Percentiles rank a stretch among this genome's conserved stretches.
Evolutionary conservation across 2,888 invertebrate species (phyloP).

Genomic region (Cerceris rybyensis): DNA sequence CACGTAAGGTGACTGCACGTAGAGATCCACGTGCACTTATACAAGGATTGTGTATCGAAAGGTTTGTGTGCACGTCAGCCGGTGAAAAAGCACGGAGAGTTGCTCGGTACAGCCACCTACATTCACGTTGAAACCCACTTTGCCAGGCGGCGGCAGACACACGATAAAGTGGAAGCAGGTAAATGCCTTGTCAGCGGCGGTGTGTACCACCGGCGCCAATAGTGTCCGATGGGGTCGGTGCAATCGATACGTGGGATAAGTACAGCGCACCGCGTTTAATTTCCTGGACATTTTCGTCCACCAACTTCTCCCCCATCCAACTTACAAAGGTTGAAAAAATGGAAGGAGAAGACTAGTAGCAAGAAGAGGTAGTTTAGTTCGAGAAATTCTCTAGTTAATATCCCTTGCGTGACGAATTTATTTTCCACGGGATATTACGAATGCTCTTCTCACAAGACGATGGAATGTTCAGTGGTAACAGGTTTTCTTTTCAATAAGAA

Average conservation of each 20-base stretch:
- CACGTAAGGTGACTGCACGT: not conserved
- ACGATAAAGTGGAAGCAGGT: conserved; percentile 71
- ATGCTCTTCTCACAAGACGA: not conserved
- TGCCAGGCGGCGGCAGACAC: conserved; percentile 59
- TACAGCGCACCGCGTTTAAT: conserved; percentile 55
- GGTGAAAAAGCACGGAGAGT: conserved; percentile 41
- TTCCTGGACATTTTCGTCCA: conserved; percentile 33
- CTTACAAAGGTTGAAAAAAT: not conserved
- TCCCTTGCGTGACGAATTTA: conserved; percentile 34
- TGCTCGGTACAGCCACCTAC: conserved; percentile 52
- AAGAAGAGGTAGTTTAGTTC: not conserved
- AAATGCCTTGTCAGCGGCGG: conserved; percentile 71
- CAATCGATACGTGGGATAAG: conserved; percentile 62
- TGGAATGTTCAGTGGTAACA: conserved; percentile 1
- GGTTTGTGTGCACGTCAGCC: conserved; percentile 6
- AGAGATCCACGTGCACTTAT: not conserved
- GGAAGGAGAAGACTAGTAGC: not conserved
- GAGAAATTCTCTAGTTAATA: conserved; percentile 3
- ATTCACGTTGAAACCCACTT: conserved; percentile 66
- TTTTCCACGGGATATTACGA: conserved; percentile 34
- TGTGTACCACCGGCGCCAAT: conserved; percentile 46
- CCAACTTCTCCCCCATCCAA: not conserved
- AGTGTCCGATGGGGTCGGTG: conserved; percentile 37
- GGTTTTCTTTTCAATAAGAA: too few relatives aligned
- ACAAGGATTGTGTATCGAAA: not conserved